These are phyloP conservation scores for Tinea trinotella DNA, from an alignment of 2,888 invertebrate species.

Conservation along the genomic window DNA sequence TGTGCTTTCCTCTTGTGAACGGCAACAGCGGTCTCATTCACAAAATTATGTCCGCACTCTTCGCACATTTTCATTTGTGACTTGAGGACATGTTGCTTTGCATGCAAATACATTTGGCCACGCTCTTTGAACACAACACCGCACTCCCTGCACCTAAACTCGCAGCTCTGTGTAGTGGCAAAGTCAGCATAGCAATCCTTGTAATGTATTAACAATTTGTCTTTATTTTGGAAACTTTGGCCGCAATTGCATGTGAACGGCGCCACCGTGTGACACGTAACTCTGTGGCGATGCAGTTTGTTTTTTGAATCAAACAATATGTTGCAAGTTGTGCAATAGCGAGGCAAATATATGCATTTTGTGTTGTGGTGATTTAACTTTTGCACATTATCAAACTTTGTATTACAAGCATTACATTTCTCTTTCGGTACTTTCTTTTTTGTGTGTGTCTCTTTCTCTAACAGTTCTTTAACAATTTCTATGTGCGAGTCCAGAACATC, in stretches of 20 bases:
- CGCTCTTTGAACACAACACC: slow-evolving; percentile 46
- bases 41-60: slow-evolving; percentile 47
- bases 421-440: slow-evolving; percentile 30
- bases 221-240: slow-evolving; percentile 40
- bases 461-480: slow-evolving; percentile 48
- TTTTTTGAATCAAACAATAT: slow-evolving; percentile 50
- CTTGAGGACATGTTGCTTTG: slow-evolving; percentile 46
- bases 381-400: slow-evolving; percentile 40
- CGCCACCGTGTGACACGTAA: slow-evolving; percentile 33
- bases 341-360: slow-evolving; percentile 44
- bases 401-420: slow-evolving; percentile 55
- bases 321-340: slow-evolving; percentile 52
- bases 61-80: slow-evolving; percentile 46
- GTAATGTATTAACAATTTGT: slow-evolving; percentile 41
- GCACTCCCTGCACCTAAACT: slow-evolving; percentile 56
- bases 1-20: slow-evolving; percentile 48
- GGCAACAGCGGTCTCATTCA: slow-evolving; percentile 38
- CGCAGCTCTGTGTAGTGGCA: slow-evolving; percentile 37
- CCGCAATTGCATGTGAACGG: slow-evolving; percentile 45
- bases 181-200: slow-evolving; percentile 44
- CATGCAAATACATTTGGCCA: slow-evolving; percentile 51
- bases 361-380: slow-evolving; percentile 52
- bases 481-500: slow-evolving; percentile 55
- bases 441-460: slow-evolving; percentile 42
- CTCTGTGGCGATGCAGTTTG: slow-evolving; percentile 41